Evolutionary conservation across 2,888 invertebrate species (phyloP).

Genomic region (Lithophane ornitopus): DNA sequence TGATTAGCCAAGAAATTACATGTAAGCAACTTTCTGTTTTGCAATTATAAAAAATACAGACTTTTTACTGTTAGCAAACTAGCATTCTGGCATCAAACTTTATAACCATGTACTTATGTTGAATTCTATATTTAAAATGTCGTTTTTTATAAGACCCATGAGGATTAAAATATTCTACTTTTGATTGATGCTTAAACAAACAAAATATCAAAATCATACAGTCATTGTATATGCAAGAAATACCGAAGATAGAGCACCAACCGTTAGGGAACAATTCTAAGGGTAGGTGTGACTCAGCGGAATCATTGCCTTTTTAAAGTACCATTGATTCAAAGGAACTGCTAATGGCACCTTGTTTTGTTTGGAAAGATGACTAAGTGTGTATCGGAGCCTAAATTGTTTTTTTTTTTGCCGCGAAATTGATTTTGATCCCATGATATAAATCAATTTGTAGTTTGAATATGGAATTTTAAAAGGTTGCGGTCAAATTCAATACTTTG

Average conservation of each 20-base stretch:
- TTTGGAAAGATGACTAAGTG: slow-evolving; percentile 83
- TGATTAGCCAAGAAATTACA: slow-evolving; percentile 27
- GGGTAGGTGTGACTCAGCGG: slow-evolving; percentile 86
- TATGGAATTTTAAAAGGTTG: slow-evolving; percentile 26
- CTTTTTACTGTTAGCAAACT: too few relatives aligned
- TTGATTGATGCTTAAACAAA: slow-evolving; percentile 59
- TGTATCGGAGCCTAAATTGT: slow-evolving; percentile 29
- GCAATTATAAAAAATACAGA: slow-evolving; percentile 1
- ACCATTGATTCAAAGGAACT: slow-evolving; percentile 85
- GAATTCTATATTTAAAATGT: too few relatives aligned
- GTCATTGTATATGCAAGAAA: slow-evolving; percentile 67
- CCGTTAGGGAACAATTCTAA: slow-evolving; percentile 78
- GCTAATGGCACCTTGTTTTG: slow-evolving; percentile 87
- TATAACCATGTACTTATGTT: too few relatives aligned
- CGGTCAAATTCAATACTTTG: not conserved
- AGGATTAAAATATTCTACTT: slow-evolving; percentile 11
- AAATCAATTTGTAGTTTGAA: slow-evolving; percentile 47
- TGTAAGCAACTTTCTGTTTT: slow-evolving; percentile 30
- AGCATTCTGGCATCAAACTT: too few relatives aligned
- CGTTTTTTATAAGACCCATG: not conserved
- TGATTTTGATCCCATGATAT: slow-evolving; percentile 46
- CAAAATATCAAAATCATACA: slow-evolving; percentile 72
- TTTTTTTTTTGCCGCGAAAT: slow-evolving; percentile 48
- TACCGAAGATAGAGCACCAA: slow-evolving; percentile 76
- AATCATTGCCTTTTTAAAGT: slow-evolving; percentile 84